Evolutionary conservation across 1,140 invertebrate genomes (phyloP), one percentile per base, ranked within the genome.

Genomic region (Drosophila kikkawai): DNA sequence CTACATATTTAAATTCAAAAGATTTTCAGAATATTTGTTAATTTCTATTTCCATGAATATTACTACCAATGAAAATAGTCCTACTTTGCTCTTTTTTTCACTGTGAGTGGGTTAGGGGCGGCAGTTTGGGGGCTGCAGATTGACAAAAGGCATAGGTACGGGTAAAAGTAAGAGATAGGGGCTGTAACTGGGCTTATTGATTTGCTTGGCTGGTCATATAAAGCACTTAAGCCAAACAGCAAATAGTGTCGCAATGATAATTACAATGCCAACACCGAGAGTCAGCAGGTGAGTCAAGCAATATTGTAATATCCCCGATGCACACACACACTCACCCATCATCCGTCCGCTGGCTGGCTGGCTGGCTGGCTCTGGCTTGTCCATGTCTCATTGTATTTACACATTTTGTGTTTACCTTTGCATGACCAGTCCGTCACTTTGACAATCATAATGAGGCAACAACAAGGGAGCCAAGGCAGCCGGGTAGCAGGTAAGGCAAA

Each of bases 181-280:
- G 45, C 60, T 51, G 44, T 59, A 65, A 63, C 67, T 61, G 70
- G 47, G 81, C 80, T 70, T 80, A 84, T 84, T 80, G 80, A 83
- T 83, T 84, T 71, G 76, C 80, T 61, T 58, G 47, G 45, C 57
- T 64, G 59, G 48, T 56, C 79, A 71, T 60, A 61, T 59, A 76
- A 77, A 86, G 67, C 84, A 87, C 83, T 87, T 87, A 83, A 80
- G 73, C 80, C 79, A 87, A 70, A 84, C 84, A 87, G 78, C 84
- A 88, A 87, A 87, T 87, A 87, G 84, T 88, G 85, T 88, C 81
- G 85, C 84, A 84, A 81, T 84, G 84, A 88, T 88, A 88, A 88
- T 88, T 88, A 90, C 84, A 88, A 84, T 80, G 66, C 84, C 73
- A 88, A 87, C 84, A 87, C 55, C 17, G 41, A 37, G 51, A 45